Evolutionary conservation across 2,888 invertebrate species (phyloP), one percentile per base, ranked within the genome.

Genomic region (Nomada ferruginata): DNA sequence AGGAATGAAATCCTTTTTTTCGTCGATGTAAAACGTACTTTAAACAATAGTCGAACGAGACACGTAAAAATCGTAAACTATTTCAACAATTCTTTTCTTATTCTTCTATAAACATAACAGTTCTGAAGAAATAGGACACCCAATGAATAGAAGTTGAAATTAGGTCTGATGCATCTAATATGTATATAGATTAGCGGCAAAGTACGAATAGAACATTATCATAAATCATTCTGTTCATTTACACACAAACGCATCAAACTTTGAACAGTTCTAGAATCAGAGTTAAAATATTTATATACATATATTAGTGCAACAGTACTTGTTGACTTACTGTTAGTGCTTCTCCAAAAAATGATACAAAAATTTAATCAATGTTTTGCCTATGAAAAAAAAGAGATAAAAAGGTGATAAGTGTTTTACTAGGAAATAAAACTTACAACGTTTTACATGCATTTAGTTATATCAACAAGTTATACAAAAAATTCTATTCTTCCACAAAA

Each of bases 381-480:
- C 55, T 36, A 44, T 10, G 7, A 61, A 50, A 60, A 23, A 26
- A 50, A 7, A n/a, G 15, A 36, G 42, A 36, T 72, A 60, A 23
- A 44, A 29, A 53, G 42, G 42, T 29, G 36, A 47, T 52, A 52
- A 11, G 4, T 36, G 42, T 60, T 47, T 29, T 57, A 44, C 44
- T 5, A 10, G 7, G n/a, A 69, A 69, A 60, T 26, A 68, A 60
- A 53, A 68, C 9, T 66, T 66, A 50, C 18, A 42, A 23, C 29
- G 2, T 42, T 23, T 57, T 63, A 20, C 79, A 80, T 79, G 80
- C 80, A 63, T 57, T 66, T 72, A 50, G 52, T 79, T 71, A 72
- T 66, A 72, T n/a, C 63, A 59, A 55, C 50, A 66, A 80, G 80
- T 80, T n/a, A 1, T 52, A 53, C 47, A 70, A 29, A 55, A 42